These are phyloP conservation scores for Incurvaria masculella DNA, from an alignment of 2,888 invertebrate species.

Conservation along the genomic window DNA sequence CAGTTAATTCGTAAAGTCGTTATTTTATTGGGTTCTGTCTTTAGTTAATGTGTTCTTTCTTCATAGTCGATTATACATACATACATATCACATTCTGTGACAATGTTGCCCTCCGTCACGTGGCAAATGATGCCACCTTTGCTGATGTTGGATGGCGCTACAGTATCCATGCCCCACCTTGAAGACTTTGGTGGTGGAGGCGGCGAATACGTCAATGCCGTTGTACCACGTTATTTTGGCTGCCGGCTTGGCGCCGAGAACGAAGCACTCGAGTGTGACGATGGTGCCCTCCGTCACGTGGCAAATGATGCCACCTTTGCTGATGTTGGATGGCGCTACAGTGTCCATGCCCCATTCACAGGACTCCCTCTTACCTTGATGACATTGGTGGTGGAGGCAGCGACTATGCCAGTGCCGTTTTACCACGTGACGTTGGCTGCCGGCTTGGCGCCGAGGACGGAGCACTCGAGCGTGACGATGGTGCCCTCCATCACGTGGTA, in stretches of 20 bases:
- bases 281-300: slow-evolving; percentile 79
- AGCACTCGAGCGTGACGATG: slow-evolving; percentile 73
- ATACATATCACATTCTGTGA: too few species aligned
- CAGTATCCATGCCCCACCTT: not conserved
- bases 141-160: too few species aligned
- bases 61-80: too few species aligned
- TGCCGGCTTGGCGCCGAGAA: slow-evolving; percentile 77
- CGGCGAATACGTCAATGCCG: slow-evolving; percentile 59
- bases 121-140: too few species aligned
- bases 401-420: slow-evolving; percentile 67
- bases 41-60: too few species aligned
- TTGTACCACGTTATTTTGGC: slow-evolving; percentile 86
- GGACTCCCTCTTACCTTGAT: not conserved
- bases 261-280: slow-evolving; percentile 73
- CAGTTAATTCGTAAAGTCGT: too few species aligned
- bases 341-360: too few species aligned
- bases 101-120: too few species aligned
- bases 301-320: slow-evolving; percentile 70
- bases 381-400: slow-evolving; percentile 11
- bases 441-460: slow-evolving; percentile 76
- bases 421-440: slow-evolving; percentile 83
- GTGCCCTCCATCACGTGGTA: slow-evolving; percentile 79
- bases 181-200: not conserved
- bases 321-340: slow-evolving; percentile 81
- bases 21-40: too few species aligned